Conservation (phyloP, 2,113 vertebrate species). For the Lampris megalopsis region DNA sequence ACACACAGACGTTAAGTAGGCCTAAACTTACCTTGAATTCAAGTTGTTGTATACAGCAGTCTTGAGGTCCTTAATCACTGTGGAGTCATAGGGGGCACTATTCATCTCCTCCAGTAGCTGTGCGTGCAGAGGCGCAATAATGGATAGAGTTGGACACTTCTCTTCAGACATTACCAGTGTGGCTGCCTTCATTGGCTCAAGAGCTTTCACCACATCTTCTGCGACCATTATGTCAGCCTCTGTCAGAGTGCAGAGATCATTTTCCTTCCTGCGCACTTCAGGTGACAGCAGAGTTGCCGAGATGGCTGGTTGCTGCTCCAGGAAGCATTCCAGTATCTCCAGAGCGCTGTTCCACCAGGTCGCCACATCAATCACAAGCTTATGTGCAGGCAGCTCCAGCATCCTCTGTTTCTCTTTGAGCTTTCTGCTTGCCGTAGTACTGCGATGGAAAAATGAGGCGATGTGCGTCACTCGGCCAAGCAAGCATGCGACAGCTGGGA, state of each 20-base stretch:
- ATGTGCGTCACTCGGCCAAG: neutral
- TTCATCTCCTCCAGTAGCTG: slow-evolving; percentile 7
- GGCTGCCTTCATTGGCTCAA: slow-evolving; percentile 18
- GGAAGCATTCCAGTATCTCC: slow-evolving; percentile 21
- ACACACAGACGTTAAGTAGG: slow-evolving; percentile 2
- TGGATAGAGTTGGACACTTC: slow-evolving; percentile 14
- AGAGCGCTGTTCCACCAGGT: slow-evolving; percentile 33
- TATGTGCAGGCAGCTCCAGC: neutral
- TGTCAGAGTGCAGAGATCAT: slow-evolving; percentile 1
- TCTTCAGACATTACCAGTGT: slow-evolving; percentile 22
- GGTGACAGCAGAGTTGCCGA: slow-evolving; percentile 18
- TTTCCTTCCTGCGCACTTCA: slow-evolving; percentile 15
- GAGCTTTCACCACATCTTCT: neutral
- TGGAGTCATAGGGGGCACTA: neutral
- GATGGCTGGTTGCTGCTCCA: slow-evolving; percentile 23
- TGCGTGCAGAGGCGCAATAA: slow-evolving; percentile 9
- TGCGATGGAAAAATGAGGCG: neutral
- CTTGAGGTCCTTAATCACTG: neutral
- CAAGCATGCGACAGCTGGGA: neutral
- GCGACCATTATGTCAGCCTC: neutral
- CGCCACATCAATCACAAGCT: slow-evolving; percentile 6
- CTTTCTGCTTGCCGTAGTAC: neutral
- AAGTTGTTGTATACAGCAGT: slow-evolving; percentile 25
- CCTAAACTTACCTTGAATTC: slow-evolving; percentile 14
- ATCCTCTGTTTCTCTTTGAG: slow-evolving; percentile 1